Evolutionary conservation across 2,113 vertebrate genomes (phyloP), one percentile per base, ranked within the genome.

Genomic region (Stercorarius parasiticus): DNA sequence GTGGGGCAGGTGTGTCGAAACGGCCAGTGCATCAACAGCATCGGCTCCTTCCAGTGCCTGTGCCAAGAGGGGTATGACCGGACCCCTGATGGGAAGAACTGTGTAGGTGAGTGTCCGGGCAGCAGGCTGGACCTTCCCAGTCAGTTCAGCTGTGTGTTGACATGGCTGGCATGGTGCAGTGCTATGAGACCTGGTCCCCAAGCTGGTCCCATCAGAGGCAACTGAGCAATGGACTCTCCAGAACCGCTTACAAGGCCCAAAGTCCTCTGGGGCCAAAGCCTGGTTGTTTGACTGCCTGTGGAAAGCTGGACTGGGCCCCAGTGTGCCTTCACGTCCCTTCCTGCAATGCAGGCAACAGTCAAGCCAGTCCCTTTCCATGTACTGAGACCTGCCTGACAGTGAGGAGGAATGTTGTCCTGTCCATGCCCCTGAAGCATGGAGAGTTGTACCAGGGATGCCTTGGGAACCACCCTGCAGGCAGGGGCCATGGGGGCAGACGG

Each of bases 1-100:
- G 96, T 97, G 59, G 99, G 99, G 27, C 99, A 99, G 96, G 99
- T 99, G 52, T 99, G 99, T 96, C 98, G 98, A 30, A 98, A 99
- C 0, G 99, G 99, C 13, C 99, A 99, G 94, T 99, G 99, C 79
- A 98, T 99, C 97, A 99, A 99, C 96, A 98, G 97, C 53, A 88
- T 99, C 0, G 99, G 99, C 23, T 99, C 99, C 92, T 99, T 99
- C 98, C 98, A 98, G 95, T 99, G 99, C 95, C 97, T 99, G 66
- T 99, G 99, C 96, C 98, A 98, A 32, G 99, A 99, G n/a, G 99
- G 99, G 23, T 99, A 99, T 9, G 98, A 99, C 94, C 98, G 99
- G 55, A 99, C 99, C 4, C 98, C 98, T 0, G 99, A 99, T 13
- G 98, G 98, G 71, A 99, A 99, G 96, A 99, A 99, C 96, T 99